Base-by-base conservation (phyloP, 1,140 invertebrate genomes). In the Lepidurus apus region DNA sequence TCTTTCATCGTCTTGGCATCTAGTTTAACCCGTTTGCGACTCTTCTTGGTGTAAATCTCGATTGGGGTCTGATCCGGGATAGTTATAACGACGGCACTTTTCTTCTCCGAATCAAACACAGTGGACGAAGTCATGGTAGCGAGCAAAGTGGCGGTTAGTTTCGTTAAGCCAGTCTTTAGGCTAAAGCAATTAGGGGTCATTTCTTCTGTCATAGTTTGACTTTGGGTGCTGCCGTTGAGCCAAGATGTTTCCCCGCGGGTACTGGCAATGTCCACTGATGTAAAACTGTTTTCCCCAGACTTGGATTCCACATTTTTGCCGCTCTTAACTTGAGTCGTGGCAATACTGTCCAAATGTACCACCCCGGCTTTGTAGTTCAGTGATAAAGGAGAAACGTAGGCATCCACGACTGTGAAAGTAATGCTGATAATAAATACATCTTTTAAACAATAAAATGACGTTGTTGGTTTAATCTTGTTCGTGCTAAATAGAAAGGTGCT, bases 351-450 rank as follows among this genome's bases (percentile, higher is more conserved):
- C 13, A 75, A 75, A 21, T 24, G 4, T 7, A 21, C 26, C 43
- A n/a, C 26, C n/a, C 74, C 1, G 34, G 74, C 34, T 43, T 75
- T 75, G 74, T 75, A 45, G 75, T 47, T 45, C 75, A 77, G 43
- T 17, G 75, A 77, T n/a, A 77, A 47, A 26, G 75, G 75, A 77
- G 75, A 45, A 43, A 77, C 75, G 75, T 77, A 77, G 43, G 75
- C 75, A 44, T 77, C 75, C 9, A 77, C 75, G 21, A 77, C 75
- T 17, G 75, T 34, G 42, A 42, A 24, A 11, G 44, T 43, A 34
- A 65, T 65, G 17, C 7, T 7, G 53, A n/a, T 65, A n/a, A 7
- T n/a, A 65, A 13, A 65, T n/a, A 21, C 13, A 7, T 13, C 13
- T 65, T 5, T 65, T n/a, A 65, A 65, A n/a, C 17, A 65, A 7